phyloP scores from a whole-genome alignment of 2,797 vertebrate genomes.

The Lepidocolaptes lacrymiger region DNA sequence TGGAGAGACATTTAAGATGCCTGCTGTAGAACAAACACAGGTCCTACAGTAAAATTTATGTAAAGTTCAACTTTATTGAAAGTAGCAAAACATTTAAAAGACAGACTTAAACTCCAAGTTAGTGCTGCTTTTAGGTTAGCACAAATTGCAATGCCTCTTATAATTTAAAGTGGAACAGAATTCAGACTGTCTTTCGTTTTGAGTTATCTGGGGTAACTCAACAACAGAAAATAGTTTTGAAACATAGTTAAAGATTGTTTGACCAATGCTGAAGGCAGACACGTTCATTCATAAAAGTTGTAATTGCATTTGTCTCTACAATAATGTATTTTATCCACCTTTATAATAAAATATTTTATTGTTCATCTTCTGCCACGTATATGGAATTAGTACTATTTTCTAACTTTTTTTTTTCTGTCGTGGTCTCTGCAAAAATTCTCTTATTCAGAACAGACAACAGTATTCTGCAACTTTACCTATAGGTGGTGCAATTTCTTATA shows the following conservation, averaged over 20 bases:
- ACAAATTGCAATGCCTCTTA: neutral
- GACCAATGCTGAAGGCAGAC: conserved; percentile 63
- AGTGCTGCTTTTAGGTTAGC: neutral
- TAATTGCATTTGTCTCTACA: conserved; percentile 59
- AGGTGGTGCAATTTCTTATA: conserved; percentile 70
- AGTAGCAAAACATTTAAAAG: neutral
- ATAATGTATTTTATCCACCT: neutral
- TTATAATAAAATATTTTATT: neutral
- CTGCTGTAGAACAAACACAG: neutral
- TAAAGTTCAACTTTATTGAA: neutral
- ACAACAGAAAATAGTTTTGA: neutral
- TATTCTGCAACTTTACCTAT: conserved; percentile 51
- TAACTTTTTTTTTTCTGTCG: neutral
- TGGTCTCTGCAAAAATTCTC: neutral
- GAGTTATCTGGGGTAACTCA: neutral
- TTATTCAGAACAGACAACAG: neutral
- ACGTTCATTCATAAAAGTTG: conserved; percentile 26
- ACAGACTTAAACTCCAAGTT: neutral
- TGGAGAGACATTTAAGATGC: neutral
- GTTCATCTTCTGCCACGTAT: neutral
- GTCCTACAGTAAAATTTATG: neutral
- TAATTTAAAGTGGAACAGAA: neutral
- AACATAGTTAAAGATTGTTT: neutral
- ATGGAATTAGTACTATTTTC: neutral
- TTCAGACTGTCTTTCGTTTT: neutral